Percentiles rank a stretch among this genome's conserved stretches.
These are phyloP conservation scores for Nycticebus coucang DNA, from an alignment of 2,113 vertebrate genomes.

Conservation along the genomic window DNA sequence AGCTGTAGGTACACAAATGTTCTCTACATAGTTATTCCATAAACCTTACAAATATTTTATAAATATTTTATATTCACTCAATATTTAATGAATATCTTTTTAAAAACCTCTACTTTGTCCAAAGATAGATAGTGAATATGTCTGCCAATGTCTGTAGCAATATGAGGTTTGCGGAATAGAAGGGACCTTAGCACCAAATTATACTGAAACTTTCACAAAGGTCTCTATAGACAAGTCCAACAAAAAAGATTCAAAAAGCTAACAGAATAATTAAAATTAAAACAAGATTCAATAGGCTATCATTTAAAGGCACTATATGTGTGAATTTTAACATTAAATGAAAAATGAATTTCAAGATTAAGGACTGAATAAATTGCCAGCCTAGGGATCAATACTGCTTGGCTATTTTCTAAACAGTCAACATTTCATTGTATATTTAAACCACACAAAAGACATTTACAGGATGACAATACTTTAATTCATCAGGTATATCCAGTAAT, in stretches of 20 bases:
- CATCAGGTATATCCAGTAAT: neutral
- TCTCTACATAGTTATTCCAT: neutral
- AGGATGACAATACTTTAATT: conserved; percentile 61
- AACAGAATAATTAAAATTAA: conserved; percentile 26
- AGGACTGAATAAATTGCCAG: conserved; percentile 13
- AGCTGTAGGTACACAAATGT: neutral
- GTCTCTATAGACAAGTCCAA: neutral
- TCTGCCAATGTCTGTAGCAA: neutral
- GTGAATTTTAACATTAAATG: conserved; percentile 39
- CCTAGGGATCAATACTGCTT: conserved; percentile 4
- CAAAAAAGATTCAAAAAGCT: neutral
- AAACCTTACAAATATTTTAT: neutral
- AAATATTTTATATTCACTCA: neutral
- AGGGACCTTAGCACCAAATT: neutral
- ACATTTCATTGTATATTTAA: conserved; percentile 55
- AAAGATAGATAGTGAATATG: neutral
- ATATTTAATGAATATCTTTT: conserved; percentile 5
- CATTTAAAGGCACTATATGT: neutral
- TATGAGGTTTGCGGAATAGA: neutral
- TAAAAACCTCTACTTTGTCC: neutral
- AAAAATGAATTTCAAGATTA: conserved; percentile 47
- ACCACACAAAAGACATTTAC: conserved; percentile 56
- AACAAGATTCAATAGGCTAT: neutral
- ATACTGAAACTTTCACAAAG: neutral
- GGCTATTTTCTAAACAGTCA: conserved; percentile 43